phyloP scores from a whole-genome alignment of 2,888 invertebrate genomes.

The Platerodrilus igneus region DNA sequence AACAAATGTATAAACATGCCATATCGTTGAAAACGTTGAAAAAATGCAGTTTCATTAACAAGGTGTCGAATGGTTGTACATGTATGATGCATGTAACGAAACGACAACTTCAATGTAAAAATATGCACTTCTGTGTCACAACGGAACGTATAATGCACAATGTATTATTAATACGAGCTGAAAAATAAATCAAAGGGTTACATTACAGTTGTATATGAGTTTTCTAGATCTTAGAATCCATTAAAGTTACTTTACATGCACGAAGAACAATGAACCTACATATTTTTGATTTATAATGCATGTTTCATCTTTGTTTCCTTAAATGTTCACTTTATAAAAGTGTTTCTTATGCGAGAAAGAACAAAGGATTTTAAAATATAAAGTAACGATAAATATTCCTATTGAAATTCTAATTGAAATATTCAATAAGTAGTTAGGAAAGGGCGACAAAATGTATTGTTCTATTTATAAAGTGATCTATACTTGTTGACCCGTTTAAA shows the following conservation, averaged over 20 bases:
- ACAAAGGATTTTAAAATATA: too few relatives aligned
- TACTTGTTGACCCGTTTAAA: too few relatives aligned
- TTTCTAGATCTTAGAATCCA: constrained; percentile 20
- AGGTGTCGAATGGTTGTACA: constrained; percentile 48
- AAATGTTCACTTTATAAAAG: too few relatives aligned
- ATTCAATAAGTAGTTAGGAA: too few relatives aligned
- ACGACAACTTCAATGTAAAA: constrained; percentile 48
- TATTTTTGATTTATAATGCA: constrained; percentile 4
- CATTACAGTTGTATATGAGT: constrained; percentile 19
- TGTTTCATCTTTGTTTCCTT: constrained; percentile 1
- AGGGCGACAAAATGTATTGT: too few relatives aligned
- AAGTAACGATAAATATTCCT: too few relatives aligned
- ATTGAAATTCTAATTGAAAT: too few relatives aligned
- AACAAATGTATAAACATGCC: constrained; percentile 42
- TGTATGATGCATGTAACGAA: constrained; percentile 48
- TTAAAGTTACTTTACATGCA: constrained; percentile 12
- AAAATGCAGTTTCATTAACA: constrained; percentile 45
- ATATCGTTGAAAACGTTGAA: constrained; percentile 34
- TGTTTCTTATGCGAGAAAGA: too few relatives aligned
- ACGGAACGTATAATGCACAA: constrained; percentile 47
- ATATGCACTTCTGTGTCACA: constrained; percentile 48
- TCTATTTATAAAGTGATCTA: too few relatives aligned
- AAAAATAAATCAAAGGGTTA: constrained; percentile 47
- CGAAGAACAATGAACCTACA: not conserved
- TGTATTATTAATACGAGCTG: constrained; percentile 48